These are phyloP conservation scores for Drosophila nigricruria DNA, from an alignment of 2,888 invertebrate genomes.

Conservation along the genomic window DNA sequence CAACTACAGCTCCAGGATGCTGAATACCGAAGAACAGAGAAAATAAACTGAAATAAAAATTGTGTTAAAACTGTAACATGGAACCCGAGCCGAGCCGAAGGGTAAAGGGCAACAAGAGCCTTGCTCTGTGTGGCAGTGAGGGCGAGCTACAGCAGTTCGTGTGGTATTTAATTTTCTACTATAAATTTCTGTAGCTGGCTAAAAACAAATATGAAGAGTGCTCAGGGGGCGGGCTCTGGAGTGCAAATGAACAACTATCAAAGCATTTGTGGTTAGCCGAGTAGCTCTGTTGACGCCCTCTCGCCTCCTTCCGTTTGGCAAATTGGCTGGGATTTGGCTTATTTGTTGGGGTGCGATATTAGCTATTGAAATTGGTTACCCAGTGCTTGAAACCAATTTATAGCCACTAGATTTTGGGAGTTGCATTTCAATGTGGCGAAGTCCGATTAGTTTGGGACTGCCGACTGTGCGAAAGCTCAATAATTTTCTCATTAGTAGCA, in stretches of 20 bases:
- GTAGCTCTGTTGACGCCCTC: slow-evolving; percentile 32
- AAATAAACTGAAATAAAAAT: slow-evolving; percentile 60
- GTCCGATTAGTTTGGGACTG: slow-evolving; percentile 28
- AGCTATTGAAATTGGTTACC: slow-evolving; percentile 42
- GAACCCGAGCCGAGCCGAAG: not conserved
- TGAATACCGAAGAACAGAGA: slow-evolving; percentile 21
- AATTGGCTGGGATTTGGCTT: slow-evolving; percentile 63
- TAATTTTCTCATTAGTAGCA: slow-evolving; percentile 69
- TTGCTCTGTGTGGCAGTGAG: slow-evolving; percentile 3
- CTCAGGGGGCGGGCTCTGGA: not conserved
- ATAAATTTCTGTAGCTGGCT: slow-evolving; percentile 60
- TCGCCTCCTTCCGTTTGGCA: slow-evolving; percentile 31
- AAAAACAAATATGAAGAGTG: slow-evolving; percentile 59
- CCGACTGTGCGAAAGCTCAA: slow-evolving; percentile 16
- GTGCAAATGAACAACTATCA: slow-evolving; percentile 62
- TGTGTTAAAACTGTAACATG: slow-evolving; percentile 31
- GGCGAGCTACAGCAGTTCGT: slow-evolving; percentile 32
- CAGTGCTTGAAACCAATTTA: slow-evolving; percentile 31
- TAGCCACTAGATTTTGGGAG: slow-evolving; percentile 16
- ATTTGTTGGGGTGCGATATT: slow-evolving; percentile 43
- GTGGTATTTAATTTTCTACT: slow-evolving; percentile 73
- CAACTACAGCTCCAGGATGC: slow-evolving; percentile 27
- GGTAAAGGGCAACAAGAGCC: slow-evolving; percentile 1
- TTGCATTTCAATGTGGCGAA: slow-evolving; percentile 28
- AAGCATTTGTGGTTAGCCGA: slow-evolving; percentile 60